Evolutionary conservation across 2,797 vertebrate genomes (phyloP), one percentile per base, ranked within the genome.

Genomic region (Cossypha niveicapilla): DNA sequence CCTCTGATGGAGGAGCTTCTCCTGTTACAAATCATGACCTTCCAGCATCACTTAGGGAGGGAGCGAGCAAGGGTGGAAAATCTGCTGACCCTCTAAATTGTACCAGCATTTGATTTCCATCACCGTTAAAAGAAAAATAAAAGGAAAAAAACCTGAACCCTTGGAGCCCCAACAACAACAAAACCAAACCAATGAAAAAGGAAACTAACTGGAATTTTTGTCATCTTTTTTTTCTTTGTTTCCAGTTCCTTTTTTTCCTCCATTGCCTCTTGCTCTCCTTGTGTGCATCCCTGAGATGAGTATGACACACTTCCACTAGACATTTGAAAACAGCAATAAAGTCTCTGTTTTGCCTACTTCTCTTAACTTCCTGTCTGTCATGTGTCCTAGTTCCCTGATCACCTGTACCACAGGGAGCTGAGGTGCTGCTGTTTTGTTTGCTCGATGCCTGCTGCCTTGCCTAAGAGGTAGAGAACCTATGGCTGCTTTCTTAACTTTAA

Each of bases 11-110:
- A 42, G 2, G 9, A 61, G 10, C 11, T 7, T 7, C 7, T n/a
- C 4, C 19, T 10, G 0, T 7, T 22, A 19, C 9, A 32, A 53
- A 51, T 14, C 9, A 4, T 7, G 32, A 18, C 21, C 24, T 41
- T 14, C 16, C 35, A 10, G 24, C 2, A 3, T 23, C 23, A 2
- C 39, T 30, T 28, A 7, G 3, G 9, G 2, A 8, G 11, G 13
- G 27, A 21, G 6, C 6, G 1, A 73, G 19, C 3, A 12, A 60
- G 35, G n/a, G 28, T 30, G 15, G 14, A 54, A 34, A 60, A 42
- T n/a, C 28, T 85, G 28, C 32, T 63, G 30, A 9, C 3, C 1
- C 8, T 48, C 17, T 73, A 25, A 56, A 28, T 21, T 83, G 27
- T 54, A 24, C 22, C 30, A 42, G 11, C 32, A 23, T 32, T 66